phyloP scores from a whole-genome alignment of 2,888 invertebrate genomes.

The Calameuta idolon region DNA sequence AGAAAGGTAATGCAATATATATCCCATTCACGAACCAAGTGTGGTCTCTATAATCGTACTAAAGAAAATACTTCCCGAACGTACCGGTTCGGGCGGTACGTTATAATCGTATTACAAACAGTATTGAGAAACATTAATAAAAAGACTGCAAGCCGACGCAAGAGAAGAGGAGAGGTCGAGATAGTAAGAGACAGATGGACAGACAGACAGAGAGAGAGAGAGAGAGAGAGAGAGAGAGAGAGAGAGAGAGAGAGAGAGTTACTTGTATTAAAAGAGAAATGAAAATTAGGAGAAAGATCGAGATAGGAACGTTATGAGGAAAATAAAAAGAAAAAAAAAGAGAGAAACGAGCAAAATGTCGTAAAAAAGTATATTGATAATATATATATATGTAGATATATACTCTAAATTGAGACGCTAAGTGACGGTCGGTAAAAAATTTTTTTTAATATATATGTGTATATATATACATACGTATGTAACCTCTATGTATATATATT shows the following conservation, averaged over 20 bases:
- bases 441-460: constrained; percentile 37
- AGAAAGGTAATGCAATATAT: constrained; percentile 30
- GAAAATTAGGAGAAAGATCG: constrained; percentile 12
- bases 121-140: constrained; percentile 61
- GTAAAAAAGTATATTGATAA: constrained; percentile 39
- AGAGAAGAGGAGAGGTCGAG: constrained; percentile 24
- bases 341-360: constrained; percentile 21
- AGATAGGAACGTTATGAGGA: background rate
- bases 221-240: constrained; percentile 17
- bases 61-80: constrained; percentile 18
- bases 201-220: constrained; percentile 10
- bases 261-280: constrained; percentile 2
- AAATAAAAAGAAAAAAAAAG: constrained; percentile 22
- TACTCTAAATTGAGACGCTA: constrained; percentile 41
- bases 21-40: constrained; percentile 1
- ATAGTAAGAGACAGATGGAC: constrained; percentile 5
- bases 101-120: constrained; percentile 59
- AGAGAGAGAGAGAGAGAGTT: constrained; percentile 15
- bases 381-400: constrained; percentile 24
- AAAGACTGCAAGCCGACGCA: constrained; percentile 56
- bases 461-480: constrained; percentile 34
- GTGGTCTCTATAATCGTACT: constrained; percentile 41
- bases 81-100: constrained; percentile 11
- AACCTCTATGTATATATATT: constrained; percentile 40
- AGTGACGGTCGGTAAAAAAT: constrained; percentile 26